Evolutionary conservation across 2,113 vertebrate genomes (phyloP), one percentile per base, ranked within the genome.

Genomic region (Gobiocypris rarus): DNA sequence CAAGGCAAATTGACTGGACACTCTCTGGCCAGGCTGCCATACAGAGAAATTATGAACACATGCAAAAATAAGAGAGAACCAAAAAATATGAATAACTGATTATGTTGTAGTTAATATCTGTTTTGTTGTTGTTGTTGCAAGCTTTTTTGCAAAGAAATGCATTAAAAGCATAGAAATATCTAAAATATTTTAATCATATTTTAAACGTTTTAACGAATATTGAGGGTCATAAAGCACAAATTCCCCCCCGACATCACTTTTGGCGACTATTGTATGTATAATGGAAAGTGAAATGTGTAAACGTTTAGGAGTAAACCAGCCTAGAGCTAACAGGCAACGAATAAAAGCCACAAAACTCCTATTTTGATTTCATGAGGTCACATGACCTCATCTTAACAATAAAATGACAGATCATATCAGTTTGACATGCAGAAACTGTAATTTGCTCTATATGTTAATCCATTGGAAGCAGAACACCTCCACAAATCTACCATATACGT

Each of bases 381-480:
- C 22, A 45, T 45, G 22, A 71, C 69, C 69, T 71, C 69, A n/a
- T 43, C 38, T 43, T 71, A 70, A 70, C 4, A 1, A 19, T 41
- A 34, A 65, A 31, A 34, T 65, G 14, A n/a, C 34, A 41, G 31
- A 22, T 41, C 8, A 86, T 13, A 24, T n/a, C 38, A n/a, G 24
- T 59, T 59, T 15, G 13, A 26, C 74, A 31, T 7, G 41, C 7
- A n/a, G 34, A 59, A 31, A n/a, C n/a, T 19, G 67, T 75, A 81
- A 80, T 83, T 69, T 48, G 43, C 83, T 41, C 76, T 84, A 79
- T 65, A 86, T 75, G 41, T n/a, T 79, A 84, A 88, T 84, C 85
- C 73, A 78, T 82, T 78, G 31, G 14, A 28, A 52, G 50, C 67
- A 14, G 45, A 75, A 84, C 34, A 14, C n/a, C 71, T 84, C 48